phyloP scores from a whole-genome alignment of 2,113 vertebrate species.

The Uria aalge region DNA sequence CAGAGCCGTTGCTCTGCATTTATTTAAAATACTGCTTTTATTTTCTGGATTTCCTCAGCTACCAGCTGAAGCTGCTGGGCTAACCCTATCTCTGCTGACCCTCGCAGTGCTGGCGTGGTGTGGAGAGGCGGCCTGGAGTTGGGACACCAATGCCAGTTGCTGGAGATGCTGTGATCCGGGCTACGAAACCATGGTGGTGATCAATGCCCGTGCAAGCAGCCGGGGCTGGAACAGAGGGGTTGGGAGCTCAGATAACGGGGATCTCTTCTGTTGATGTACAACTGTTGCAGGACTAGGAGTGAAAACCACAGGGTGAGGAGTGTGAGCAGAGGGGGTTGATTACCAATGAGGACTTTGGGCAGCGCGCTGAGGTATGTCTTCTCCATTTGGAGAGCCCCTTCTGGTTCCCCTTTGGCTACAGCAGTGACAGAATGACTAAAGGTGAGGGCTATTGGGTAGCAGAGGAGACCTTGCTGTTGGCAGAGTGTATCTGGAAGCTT shows the following conservation, averaged over 20 bases:
- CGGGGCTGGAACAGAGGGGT: not conserved
- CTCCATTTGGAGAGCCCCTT: not conserved
- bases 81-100: not conserved
- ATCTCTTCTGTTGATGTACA: not conserved
- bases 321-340: not conserved
- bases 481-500: not conserved
- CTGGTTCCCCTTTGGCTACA: not conserved
- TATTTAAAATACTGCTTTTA: not conserved
- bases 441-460: not conserved
- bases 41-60: not conserved
- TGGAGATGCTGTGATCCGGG: not conserved
- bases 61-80: not conserved
- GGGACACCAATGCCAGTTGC: not conserved
- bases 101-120: fast-evolving
- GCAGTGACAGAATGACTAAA: not conserved
- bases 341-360: not conserved
- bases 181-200: fast-evolving
- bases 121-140: not conserved
- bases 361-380: not conserved
- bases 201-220: fast-evolving
- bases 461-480: not conserved
- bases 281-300: not conserved
- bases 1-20: not conserved
- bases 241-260: not conserved
- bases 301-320: not conserved